Evolutionary conservation across 2,113 vertebrate genomes (phyloP).

Genomic region (Syrmaticus mikado): DNA sequence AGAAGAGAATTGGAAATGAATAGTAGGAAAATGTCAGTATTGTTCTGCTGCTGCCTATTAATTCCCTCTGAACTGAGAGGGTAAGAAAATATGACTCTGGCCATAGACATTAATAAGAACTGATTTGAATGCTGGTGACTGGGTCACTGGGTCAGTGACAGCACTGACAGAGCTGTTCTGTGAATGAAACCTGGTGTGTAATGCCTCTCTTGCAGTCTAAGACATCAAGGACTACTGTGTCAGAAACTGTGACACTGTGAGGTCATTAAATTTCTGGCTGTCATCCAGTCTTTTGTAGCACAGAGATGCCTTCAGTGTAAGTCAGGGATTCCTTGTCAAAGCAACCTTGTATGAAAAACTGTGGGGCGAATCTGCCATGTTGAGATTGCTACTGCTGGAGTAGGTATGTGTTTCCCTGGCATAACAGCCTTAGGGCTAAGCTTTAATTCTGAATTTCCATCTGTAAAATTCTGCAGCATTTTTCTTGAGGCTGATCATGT

Average conservation of each 20-base stretch:
- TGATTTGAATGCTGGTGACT: background rate
- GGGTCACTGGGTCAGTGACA: background rate
- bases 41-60: background rate
- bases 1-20: background rate
- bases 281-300: background rate
- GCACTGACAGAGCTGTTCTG: slow-evolving; percentile 5
- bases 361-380: background rate
- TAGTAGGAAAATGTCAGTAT: background rate
- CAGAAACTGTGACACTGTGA: background rate
- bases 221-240: slow-evolving; percentile 1
- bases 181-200: background rate
- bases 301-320: background rate
- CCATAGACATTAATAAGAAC: background rate
- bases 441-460: slow-evolving; percentile 28
- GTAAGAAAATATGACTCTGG: background rate
- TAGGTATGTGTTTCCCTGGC: background rate
- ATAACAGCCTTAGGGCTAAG: background rate
- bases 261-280: background rate
- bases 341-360: background rate
- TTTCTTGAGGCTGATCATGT: background rate
- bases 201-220: background rate
- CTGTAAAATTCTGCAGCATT: background rate
- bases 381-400: background rate
- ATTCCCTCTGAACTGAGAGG: background rate
- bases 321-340: background rate